phyloP scores from a whole-genome alignment of 2,113 vertebrate species.

The Potamarius usumacintae region DNA sequence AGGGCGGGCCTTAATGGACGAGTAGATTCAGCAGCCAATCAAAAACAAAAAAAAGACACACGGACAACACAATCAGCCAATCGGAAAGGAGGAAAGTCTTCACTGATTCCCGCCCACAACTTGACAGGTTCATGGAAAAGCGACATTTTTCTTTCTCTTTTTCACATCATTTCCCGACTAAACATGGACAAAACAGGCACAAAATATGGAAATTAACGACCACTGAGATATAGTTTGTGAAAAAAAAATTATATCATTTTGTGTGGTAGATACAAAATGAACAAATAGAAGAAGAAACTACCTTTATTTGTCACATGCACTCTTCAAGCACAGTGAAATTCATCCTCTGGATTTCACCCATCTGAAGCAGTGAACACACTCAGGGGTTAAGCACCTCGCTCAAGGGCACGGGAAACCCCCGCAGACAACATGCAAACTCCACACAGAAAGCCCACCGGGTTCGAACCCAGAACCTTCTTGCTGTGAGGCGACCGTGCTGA shows the following conservation, averaged over 20 bases:
- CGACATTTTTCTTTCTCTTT: background rate
- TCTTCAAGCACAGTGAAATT: no score
- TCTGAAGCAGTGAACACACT: no score
- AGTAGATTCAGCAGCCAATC: background rate
- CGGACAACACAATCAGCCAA: slow-evolving; percentile 8
- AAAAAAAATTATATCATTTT: background rate
- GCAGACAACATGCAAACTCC: no score
- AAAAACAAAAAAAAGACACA: background rate
- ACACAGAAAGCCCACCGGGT: no score
- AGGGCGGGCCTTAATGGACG: background rate
- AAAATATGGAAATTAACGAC: background rate
- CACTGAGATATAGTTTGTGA: background rate
- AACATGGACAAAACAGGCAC: background rate
- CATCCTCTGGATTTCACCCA: no score
- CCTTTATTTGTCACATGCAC: no score
- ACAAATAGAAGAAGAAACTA: no score
- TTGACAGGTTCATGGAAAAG: background rate
- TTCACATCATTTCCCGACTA: background rate
- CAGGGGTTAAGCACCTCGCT: no score
- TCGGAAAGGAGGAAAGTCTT: background rate
- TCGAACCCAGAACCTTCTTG: no score
- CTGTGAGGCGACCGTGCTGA: no score
- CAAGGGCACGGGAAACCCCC: no score
- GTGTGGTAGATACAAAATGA: no score
- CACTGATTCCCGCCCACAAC: background rate